Percentiles rank a stretch among this genome's conserved stretches.
Conservation (phyloP, 2,797 vertebrate genomes). For the Petrocephalus schoutedeni region DNA sequence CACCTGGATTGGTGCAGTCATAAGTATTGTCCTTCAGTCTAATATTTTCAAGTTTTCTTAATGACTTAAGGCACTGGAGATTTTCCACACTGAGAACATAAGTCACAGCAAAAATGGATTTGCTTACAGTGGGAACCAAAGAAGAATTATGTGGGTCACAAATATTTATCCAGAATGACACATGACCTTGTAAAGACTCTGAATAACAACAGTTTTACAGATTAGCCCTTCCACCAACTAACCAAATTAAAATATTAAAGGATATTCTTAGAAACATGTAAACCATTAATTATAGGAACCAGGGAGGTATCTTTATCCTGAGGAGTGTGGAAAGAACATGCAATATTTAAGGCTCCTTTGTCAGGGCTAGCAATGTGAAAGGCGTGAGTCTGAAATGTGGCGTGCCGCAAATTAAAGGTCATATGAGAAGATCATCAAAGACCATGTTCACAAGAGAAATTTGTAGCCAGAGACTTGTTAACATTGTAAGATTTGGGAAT, state of each 20-base stretch:
- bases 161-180: not conserved
- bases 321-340: not conserved
- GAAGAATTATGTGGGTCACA: not conserved
- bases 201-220: not conserved
- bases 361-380: not conserved
- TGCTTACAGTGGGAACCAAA: not conserved
- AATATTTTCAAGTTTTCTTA: constrained; percentile 70
- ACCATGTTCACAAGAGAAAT: not conserved
- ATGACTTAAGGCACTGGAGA: constrained; percentile 61
- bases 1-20: constrained; percentile 71
- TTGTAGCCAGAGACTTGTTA: not conserved
- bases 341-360: constrained; percentile 8
- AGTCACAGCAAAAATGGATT: constrained; percentile 22
- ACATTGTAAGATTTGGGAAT: not conserved
- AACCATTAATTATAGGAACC: not conserved
- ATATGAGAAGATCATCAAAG: constrained; percentile 3
- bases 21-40: constrained; percentile 71
- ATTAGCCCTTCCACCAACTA: not conserved
- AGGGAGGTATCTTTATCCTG: not conserved
- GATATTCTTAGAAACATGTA: not conserved
- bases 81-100: constrained; percentile 57
- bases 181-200: not conserved
- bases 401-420: not conserved
- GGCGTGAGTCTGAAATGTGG: not conserved
- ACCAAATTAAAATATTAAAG: not conserved